Conservation (phyloP, 2,113 vertebrate genomes). For the Junco hyemalis region DNA sequence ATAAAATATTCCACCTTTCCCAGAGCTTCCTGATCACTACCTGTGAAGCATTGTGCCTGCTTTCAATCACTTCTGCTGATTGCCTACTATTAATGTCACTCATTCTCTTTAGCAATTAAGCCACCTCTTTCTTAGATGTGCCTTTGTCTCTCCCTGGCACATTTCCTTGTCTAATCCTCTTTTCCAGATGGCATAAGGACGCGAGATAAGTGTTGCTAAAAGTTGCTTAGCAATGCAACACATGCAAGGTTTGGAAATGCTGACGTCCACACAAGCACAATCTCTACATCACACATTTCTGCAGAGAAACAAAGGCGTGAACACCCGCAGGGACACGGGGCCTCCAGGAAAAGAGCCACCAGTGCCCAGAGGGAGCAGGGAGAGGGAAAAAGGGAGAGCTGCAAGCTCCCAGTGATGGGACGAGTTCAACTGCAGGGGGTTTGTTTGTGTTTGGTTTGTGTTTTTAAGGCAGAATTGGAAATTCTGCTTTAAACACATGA, state of each 20-base stretch:
- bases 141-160: constrained; percentile 55
- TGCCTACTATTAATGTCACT: constrained; percentile 55
- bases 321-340: constrained; percentile 6
- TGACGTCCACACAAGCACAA: constrained; percentile 65
- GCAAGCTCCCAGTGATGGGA: not conserved
- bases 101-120: constrained; percentile 43
- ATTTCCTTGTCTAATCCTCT: constrained; percentile 60
- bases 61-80: constrained; percentile 39
- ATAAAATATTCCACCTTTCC: not conserved
- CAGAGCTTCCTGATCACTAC: not conserved
- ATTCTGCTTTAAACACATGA: not conserved
- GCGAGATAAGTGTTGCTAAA: constrained; percentile 66
- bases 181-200: constrained; percentile 70
- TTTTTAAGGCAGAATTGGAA: not conserved
- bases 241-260: constrained; percentile 60
- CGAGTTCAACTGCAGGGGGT: not conserved
- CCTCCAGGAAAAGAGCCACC: constrained; percentile 42
- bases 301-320: constrained; percentile 51
- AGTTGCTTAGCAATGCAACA: constrained; percentile 75
- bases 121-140: constrained; percentile 51
- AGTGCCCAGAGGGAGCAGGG: not conserved
- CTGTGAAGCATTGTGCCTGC: constrained; percentile 48
- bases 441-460: not conserved
- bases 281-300: constrained; percentile 52
- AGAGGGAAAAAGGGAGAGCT: not conserved